Evolutionary conservation across 2,797 vertebrate genomes (phyloP).

Genomic region (Microchirus variegatus): DNA sequence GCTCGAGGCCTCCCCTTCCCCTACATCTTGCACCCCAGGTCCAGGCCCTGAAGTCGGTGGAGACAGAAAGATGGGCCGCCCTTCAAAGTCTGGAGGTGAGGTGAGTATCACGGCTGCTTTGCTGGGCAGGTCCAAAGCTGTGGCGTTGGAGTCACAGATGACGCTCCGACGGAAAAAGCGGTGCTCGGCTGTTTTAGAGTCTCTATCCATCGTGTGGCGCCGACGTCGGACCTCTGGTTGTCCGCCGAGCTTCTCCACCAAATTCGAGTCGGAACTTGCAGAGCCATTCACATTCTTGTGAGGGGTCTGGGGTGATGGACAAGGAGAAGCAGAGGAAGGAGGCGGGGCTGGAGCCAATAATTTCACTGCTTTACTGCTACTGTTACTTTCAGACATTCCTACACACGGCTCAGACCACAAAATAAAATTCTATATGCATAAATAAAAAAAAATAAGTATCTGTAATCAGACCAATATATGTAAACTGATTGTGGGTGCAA

Average conservation of each 20-base stretch:
- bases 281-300: slow-evolving; percentile 92
- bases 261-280: slow-evolving; percentile 87
- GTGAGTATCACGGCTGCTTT: slow-evolving; percentile 84
- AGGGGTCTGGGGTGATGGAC: slow-evolving; percentile 60
- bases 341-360: slow-evolving; percentile 75
- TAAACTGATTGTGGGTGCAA: slow-evolving; percentile 22
- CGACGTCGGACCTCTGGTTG: slow-evolving; percentile 88
- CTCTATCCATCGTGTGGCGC: slow-evolving; percentile 98
- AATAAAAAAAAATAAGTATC: slow-evolving; percentile 39
- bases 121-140: slow-evolving; percentile 93
- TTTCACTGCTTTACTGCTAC: slow-evolving; percentile 69
- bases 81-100: slow-evolving; percentile 81
- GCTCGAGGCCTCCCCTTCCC: slow-evolving; percentile 26
- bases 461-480: slow-evolving; percentile 20
- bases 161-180: slow-evolving; percentile 97
- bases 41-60: slow-evolving; percentile 19
- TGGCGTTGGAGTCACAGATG: slow-evolving; percentile 98
- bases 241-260: slow-evolving; percentile 82
- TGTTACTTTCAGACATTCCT: slow-evolving; percentile 79
- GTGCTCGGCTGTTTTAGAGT: slow-evolving; percentile 93
- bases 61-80: slow-evolving; percentile 39
- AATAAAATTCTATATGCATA: slow-evolving; percentile 46
- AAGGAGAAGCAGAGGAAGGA: slow-evolving; percentile 64
- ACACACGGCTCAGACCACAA: slow-evolving; percentile 32
- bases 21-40: slow-evolving; percentile 28